Percentiles rank a stretch among this genome's conserved stretches.
These are phyloP conservation scores for Temnothorax nylanderi DNA, from an alignment of 1,140 invertebrate species.

Conservation along the genomic window DNA sequence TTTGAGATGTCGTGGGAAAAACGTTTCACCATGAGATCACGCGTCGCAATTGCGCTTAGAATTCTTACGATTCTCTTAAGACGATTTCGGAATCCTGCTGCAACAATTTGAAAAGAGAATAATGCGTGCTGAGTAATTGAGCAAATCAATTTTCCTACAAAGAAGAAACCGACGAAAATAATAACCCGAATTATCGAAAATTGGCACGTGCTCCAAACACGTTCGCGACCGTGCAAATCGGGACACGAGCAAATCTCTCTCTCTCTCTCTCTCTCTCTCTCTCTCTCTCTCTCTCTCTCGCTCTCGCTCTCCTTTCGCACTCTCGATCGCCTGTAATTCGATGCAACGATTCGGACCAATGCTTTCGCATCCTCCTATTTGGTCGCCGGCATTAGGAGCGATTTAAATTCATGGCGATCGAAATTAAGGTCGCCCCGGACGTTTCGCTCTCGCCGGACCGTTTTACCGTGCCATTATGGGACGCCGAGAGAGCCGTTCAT, in stretches of 20 bases:
- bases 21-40: background rate
- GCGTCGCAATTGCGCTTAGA: background rate
- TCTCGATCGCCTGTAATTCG: constrained; percentile 33
- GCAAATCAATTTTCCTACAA: background rate
- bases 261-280: background rate
- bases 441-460: constrained; percentile 38
- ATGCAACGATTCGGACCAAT: constrained; percentile 42
- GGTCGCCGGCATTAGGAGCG: constrained; percentile 52
- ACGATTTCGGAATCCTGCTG: background rate
- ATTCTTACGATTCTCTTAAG: background rate
- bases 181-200: background rate
- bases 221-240: constrained; percentile 3
- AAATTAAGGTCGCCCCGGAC: constrained; percentile 58
- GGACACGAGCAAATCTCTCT: background rate
- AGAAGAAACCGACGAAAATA: background rate
- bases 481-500: constrained; percentile 33
- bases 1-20: background rate
- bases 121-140: background rate
- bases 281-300: background rate
- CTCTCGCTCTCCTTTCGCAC: background rate
- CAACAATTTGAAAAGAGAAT: background rate
- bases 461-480: constrained; percentile 35
- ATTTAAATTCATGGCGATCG: constrained; percentile 63
- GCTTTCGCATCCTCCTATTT: constrained; percentile 58
- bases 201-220: background rate